A percentile compares a stretch with the other conserved stretches of the same genome.
Evolutionary conservation across 2,797 vertebrate species (phyloP).

Genomic region (Chromis chromis): DNA sequence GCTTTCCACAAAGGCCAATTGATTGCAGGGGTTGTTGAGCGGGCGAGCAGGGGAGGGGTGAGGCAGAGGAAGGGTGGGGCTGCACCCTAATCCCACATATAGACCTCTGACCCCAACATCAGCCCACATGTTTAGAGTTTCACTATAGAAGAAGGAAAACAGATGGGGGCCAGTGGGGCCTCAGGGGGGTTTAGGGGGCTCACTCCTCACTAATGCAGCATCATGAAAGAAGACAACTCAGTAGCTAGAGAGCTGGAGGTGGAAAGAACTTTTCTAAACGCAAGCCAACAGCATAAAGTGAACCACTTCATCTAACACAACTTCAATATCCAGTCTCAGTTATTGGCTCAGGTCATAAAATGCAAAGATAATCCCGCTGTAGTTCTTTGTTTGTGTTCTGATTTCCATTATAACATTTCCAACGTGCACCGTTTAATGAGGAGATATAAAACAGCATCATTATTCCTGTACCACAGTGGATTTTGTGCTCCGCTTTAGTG

Average conservation of each 20-base stretch:
- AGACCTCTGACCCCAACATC: slow-evolving; percentile 80
- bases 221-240: slow-evolving; percentile 38
- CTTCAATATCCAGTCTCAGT: slow-evolving; percentile 17
- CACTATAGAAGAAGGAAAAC: slow-evolving; percentile 70
- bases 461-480: neutral
- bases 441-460: slow-evolving; percentile 16
- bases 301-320: slow-evolving; percentile 19
- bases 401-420: slow-evolving; percentile 24
- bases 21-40: slow-evolving; percentile 58
- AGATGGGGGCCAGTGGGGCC: slow-evolving; percentile 59
- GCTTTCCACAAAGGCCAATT: slow-evolving; percentile 76
- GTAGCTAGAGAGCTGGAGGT: slow-evolving; percentile 36
- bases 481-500: neutral
- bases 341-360: slow-evolving; percentile 24
- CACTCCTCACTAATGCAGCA: slow-evolving; percentile 31
- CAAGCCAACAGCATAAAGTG: slow-evolving; percentile 18
- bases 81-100: slow-evolving; percentile 70
- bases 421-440: slow-evolving; percentile 18
- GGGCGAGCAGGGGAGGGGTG: slow-evolving; percentile 30
- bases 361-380: slow-evolving; percentile 10
- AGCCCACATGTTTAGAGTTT: slow-evolving; percentile 78
- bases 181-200: slow-evolving; percentile 35
- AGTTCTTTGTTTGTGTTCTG: neutral
- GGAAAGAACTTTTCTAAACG: slow-evolving; percentile 25
- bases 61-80: slow-evolving; percentile 69